phyloP scores from a whole-genome alignment of 2,888 invertebrate genomes.

The Lycia hirtaria region DNA sequence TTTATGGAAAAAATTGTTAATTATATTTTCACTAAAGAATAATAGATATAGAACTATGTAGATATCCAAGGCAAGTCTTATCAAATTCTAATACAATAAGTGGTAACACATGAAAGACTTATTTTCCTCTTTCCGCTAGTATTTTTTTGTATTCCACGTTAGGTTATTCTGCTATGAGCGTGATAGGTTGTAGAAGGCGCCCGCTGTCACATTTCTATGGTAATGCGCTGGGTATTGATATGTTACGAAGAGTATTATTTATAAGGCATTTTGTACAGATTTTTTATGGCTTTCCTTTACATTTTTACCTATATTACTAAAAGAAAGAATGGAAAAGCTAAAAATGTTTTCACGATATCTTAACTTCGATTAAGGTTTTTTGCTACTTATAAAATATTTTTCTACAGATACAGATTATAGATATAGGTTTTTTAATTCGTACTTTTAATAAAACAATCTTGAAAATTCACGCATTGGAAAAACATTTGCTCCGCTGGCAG shows the following conservation, averaged over 20 bases:
- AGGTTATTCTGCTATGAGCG: neutral
- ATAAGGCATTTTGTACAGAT: neutral
- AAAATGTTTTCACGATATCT: neutral
- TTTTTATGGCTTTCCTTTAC: neutral
- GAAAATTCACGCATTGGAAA: no score
- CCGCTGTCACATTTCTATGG: constrained; percentile 7
- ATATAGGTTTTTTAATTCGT: no score
- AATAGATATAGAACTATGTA: no score
- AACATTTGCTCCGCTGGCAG: no score
- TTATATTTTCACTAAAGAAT: no score
- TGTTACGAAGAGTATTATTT: neutral
- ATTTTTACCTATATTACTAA: neutral
- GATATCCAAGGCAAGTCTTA: no score
- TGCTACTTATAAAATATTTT: no score
- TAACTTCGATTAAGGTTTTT: no score
- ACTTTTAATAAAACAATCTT: no score
- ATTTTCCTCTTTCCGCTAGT: neutral
- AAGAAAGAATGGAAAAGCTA: neutral
- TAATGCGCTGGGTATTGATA: constrained; percentile 6
- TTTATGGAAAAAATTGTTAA: no score
- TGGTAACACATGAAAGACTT: neutral
- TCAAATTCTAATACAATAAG: neutral
- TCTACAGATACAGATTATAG: no score
- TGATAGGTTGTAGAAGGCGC: neutral
- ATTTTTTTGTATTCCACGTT: neutral